phyloP scores from a whole-genome alignment of 2,113 vertebrate species.

The Odocoileus virginianus region DNA sequence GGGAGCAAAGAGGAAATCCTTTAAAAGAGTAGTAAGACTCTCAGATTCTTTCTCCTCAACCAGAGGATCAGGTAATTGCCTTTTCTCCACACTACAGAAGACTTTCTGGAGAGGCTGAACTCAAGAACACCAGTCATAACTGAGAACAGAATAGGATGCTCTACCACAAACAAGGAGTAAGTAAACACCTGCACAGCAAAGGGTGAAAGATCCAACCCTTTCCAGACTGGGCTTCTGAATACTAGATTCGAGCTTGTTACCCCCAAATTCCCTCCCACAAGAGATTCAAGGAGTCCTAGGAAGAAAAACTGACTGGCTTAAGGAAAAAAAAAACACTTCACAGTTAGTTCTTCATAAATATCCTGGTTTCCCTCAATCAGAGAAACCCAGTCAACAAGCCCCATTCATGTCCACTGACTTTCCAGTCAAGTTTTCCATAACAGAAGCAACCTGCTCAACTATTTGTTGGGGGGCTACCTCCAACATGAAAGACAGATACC shows the following conservation, averaged over 20 bases:
- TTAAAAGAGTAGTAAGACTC: background rate
- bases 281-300: background rate
- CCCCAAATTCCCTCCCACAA: background rate
- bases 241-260: background rate
- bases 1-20: background rate
- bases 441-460: background rate
- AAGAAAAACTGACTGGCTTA: background rate
- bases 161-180: background rate
- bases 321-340: background rate
- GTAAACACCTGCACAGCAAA: background rate
- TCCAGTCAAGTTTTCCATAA: background rate
- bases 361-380: background rate
- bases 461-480: background rate
- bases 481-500: background rate
- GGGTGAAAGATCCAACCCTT: background rate
- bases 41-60: background rate
- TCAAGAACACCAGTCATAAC: background rate
- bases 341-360: background rate
- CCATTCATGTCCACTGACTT: background rate
- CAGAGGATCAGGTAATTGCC: background rate
- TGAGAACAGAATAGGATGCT: background rate
- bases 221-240: background rate
- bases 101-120: background rate
- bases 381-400: background rate
- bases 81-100: background rate